These are phyloP conservation scores for Notoglanidium macrostoma DNA, from an alignment of 2,797 vertebrate genomes.

Conservation along the genomic window DNA sequence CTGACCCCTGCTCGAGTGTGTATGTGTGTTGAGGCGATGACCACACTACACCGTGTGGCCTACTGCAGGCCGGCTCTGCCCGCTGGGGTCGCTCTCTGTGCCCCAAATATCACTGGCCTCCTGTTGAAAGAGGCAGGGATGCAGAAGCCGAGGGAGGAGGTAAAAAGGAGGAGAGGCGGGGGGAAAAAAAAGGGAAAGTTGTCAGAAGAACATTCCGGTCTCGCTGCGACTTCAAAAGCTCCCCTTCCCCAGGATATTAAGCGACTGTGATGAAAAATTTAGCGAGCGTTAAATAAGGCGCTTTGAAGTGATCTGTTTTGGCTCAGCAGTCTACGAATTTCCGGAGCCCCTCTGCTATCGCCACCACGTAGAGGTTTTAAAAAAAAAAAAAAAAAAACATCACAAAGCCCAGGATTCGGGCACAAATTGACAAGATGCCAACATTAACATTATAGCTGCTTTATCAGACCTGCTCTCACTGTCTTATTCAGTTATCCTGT, in stretches of 20 bases:
- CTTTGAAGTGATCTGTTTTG: constrained; percentile 88
- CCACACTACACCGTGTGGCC: background rate
- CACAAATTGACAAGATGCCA: constrained; percentile 60
- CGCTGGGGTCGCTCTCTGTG: constrained; percentile 45
- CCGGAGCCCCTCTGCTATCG: constrained; percentile 76
- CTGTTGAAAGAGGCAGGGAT: constrained; percentile 52
- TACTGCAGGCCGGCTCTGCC: constrained; percentile 29
- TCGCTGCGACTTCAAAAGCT: constrained; percentile 83
- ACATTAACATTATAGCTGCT: constrained; percentile 59
- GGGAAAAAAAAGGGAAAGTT: constrained; percentile 73
- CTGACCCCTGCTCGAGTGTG: background rate
- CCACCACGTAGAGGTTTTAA: constrained; percentile 57
- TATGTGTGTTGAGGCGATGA: constrained; percentile 27
- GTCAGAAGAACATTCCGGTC: constrained; percentile 80
- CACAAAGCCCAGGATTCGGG: constrained; percentile 65
- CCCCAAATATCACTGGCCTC: constrained; percentile 57
- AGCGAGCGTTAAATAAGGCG: constrained; percentile 84
- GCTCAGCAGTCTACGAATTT: constrained; percentile 82
- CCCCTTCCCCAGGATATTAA: constrained; percentile 86
- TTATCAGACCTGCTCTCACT: background rate
- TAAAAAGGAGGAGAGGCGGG: constrained; percentile 52
- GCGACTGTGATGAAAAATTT: constrained; percentile 88
- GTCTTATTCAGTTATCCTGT: constrained; percentile 17
- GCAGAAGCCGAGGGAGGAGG: constrained; percentile 66
- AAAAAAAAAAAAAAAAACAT: constrained; percentile 50